A percentile compares a stretch with the other conserved stretches of the same genome.
Evolutionary conservation across 2,113 vertebrate genomes (phyloP).

Genomic region (Tupaia tana): DNA sequence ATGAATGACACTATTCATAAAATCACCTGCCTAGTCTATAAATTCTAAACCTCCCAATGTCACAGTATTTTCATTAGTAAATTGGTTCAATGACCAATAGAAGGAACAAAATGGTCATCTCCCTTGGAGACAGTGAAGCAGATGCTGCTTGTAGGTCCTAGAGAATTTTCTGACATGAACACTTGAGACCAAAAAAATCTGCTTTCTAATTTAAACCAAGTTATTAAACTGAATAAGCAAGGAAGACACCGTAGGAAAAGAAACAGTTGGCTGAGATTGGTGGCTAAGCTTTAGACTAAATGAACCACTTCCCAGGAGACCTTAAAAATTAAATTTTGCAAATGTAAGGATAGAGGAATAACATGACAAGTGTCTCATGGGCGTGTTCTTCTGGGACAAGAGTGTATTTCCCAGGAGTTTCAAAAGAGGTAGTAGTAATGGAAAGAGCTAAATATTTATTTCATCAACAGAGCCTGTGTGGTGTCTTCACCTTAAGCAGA

Average conservation of each 20-base stretch:
- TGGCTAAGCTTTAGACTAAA: constrained; percentile 62
- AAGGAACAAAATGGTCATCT: constrained; percentile 19
- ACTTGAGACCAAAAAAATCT: constrained; percentile 33
- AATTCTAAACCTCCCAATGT: neutral
- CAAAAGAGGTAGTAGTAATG: neutral
- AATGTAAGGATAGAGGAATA: constrained; percentile 34
- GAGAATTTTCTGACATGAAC: constrained; percentile 4
- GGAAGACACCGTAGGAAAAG: neutral
- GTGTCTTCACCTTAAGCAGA: neutral
- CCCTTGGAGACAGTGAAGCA: neutral
- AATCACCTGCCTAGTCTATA: constrained; percentile 30
- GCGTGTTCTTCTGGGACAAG: constrained; percentile 53
- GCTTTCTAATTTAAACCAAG: constrained; percentile 65
- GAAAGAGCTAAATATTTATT: constrained; percentile 61
- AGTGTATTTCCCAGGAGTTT: constrained; percentile 44
- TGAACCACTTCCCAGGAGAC: constrained; percentile 47
- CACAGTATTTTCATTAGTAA: constrained; percentile 24
- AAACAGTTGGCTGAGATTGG: constrained; percentile 39
- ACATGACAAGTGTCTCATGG: constrained; percentile 25
- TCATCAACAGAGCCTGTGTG: constrained; percentile 3
- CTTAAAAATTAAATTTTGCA: constrained; percentile 57
- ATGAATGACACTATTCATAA: neutral
- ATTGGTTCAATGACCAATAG: constrained; percentile 21
- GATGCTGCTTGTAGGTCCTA: neutral
- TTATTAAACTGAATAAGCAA: constrained; percentile 38